A percentile compares a stretch with the other conserved stretches of the same genome.
phyloP scores from a whole-genome alignment of 2,797 vertebrate genomes.

The Melanotaenia maccullochi region DNA sequence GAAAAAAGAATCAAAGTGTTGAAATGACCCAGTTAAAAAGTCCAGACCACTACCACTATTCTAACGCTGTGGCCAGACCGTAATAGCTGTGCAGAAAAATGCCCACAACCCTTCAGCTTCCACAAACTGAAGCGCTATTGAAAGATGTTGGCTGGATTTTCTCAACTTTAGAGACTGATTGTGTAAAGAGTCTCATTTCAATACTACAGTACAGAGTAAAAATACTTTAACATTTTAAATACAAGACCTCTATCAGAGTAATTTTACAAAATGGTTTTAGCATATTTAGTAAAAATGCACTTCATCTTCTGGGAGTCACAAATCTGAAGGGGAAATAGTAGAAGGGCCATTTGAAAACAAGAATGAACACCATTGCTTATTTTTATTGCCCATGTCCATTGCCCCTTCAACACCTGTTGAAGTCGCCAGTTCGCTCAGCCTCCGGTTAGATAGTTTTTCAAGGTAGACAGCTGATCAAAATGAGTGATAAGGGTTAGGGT shows the following conservation, averaged over 20 bases:
- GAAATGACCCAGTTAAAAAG: too few relatives aligned
- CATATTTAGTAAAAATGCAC: background rate
- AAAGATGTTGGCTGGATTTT: too few relatives aligned
- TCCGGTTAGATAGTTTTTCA: conserved; percentile 44
- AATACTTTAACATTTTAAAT: background rate
- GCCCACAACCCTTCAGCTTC: too few relatives aligned
- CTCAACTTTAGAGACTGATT: too few relatives aligned
- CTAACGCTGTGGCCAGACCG: too few relatives aligned
- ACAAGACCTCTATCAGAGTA: background rate
- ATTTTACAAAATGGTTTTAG: background rate
- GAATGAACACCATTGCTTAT: conserved; percentile 34
- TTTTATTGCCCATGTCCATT: conserved; percentile 52
- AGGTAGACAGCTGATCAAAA: conserved; percentile 59
- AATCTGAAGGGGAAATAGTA: conserved; percentile 30
- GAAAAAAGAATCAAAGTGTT: too few relatives aligned
- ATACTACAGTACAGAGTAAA: too few relatives aligned
- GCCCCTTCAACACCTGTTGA: conserved; percentile 61
- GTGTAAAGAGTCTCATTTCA: too few relatives aligned
- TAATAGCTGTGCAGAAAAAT: too few relatives aligned
- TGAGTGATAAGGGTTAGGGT: conserved; percentile 52
- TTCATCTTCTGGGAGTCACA: background rate
- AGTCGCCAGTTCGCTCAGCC: conserved; percentile 42
- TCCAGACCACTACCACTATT: too few relatives aligned
- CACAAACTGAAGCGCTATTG: too few relatives aligned
- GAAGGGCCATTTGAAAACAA: conserved; percentile 50